Conservation (phyloP, 2,888 invertebrate genomes). For the Pheosia tremula region DNA sequence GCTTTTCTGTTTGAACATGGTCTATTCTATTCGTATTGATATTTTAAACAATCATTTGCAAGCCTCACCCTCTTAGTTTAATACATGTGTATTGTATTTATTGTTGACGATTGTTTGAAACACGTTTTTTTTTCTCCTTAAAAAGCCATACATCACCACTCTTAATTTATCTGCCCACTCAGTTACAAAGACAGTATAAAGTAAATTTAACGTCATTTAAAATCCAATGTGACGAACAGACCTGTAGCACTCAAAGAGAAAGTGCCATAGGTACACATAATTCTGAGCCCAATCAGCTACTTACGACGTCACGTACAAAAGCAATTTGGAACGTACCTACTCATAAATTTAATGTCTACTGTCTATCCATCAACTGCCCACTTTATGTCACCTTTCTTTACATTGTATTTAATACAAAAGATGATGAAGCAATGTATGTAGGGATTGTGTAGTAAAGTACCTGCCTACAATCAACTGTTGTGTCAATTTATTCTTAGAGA, state of each 20-base stretch:
- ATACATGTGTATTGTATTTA: not conserved
- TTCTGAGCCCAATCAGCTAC: conserved; percentile 49
- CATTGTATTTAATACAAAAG: not conserved
- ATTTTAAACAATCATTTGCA: too few relatives aligned
- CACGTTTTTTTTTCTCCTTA: too few relatives aligned
- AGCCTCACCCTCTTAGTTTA: too few relatives aligned
- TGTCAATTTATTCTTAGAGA: too few relatives aligned
- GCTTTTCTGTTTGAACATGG: too few relatives aligned
- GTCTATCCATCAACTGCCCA: conserved; percentile 25
- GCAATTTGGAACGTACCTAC: conserved; percentile 48
- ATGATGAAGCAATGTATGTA: too few relatives aligned
- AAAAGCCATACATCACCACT: not conserved
- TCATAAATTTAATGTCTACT: conserved; percentile 39
- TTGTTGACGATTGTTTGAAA: too few relatives aligned
- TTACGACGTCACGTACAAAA: conserved; percentile 66
- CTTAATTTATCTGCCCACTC: not conserved
- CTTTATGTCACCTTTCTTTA: conserved; percentile 18
- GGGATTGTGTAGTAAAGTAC: too few relatives aligned
- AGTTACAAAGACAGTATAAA: not conserved
- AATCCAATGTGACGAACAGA: conserved; percentile 13
- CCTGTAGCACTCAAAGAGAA: conserved; percentile 49
- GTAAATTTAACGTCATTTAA: conserved; percentile 2
- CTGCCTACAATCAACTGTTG: too few relatives aligned
- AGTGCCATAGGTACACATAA: conserved; percentile 47
- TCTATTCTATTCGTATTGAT: too few relatives aligned